Evolutionary conservation across 2,888 invertebrate genomes (phyloP).

Genomic region (Drosophila recens): DNA sequence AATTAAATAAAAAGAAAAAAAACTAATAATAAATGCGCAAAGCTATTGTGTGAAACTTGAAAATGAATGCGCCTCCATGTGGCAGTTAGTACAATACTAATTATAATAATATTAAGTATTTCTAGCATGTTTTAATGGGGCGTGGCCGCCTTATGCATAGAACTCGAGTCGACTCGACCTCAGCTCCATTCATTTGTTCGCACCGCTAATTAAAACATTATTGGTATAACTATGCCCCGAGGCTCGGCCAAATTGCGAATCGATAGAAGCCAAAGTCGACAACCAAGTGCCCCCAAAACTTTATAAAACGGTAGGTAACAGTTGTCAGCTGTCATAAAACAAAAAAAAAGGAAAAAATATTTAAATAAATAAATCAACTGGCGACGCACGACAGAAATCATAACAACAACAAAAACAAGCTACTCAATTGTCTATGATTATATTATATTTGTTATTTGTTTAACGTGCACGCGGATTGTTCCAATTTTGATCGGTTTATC

Average conservation of each 20-base stretch:
- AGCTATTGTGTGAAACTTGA: conserved; percentile 48
- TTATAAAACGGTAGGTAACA: conserved; percentile 58
- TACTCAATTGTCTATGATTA: conserved; percentile 51
- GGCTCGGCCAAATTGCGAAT: conserved; percentile 54
- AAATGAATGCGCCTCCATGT: conserved; percentile 28
- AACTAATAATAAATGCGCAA: conserved; percentile 40
- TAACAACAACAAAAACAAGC: conserved; percentile 19
- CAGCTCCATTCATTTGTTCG: conserved; percentile 28
- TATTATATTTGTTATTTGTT: conserved; percentile 47
- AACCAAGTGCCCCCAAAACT: conserved; percentile 51
- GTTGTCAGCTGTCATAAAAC: conserved; percentile 61
- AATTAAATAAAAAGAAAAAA: conserved; percentile 45
- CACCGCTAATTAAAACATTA: conserved; percentile 75
- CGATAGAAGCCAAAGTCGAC: conserved; percentile 45
- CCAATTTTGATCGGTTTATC: conserved; percentile 77
- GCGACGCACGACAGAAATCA: conserved; percentile 30
- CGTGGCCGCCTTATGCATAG: conserved; percentile 19
- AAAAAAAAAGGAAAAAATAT: conserved; percentile 16
- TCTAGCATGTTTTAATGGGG: conserved; percentile 29
- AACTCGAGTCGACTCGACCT: conserved; percentile 36
- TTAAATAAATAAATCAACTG: conserved; percentile 19
- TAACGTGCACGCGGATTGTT: conserved; percentile 62
- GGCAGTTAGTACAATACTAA: conserved; percentile 21
- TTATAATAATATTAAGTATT: conserved; percentile 29
- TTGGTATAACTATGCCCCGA: conserved; percentile 67